Percentiles rank a stretch among this genome's conserved stretches.
Conservation (phyloP, 2,888 invertebrate genomes). For the Microplitis deprimator region DNA sequence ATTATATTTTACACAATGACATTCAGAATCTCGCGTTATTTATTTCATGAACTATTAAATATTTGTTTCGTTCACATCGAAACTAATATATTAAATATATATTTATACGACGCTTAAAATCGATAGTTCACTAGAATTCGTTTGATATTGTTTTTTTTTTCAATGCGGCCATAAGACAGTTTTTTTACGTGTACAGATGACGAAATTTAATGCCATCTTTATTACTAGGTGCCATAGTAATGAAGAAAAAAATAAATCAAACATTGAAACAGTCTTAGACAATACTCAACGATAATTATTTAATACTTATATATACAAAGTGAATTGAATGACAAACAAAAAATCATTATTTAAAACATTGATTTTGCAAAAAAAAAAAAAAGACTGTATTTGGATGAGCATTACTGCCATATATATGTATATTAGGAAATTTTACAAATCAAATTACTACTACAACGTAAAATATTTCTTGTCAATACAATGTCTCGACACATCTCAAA, state of each 20-base stretch:
- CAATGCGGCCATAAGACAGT: constrained; percentile 11
- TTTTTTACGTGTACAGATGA: constrained; percentile 3
- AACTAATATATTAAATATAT: constrained; percentile 16
- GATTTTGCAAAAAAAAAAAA: constrained; percentile 2
- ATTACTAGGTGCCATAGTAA: constrained; percentile 40
- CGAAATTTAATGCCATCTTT: constrained; percentile 16
- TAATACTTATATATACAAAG: not conserved
- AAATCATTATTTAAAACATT: not conserved
- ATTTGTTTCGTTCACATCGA: constrained; percentile 26
- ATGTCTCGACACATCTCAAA: not conserved
- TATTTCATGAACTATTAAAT: constrained; percentile 17
- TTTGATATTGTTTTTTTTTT: constrained; percentile 36
- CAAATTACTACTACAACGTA: not conserved
- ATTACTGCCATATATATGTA: constrained; percentile 55
- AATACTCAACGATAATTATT: constrained; percentile 10
- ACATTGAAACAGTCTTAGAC: constrained; percentile 11
- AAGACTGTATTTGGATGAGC: constrained; percentile 37
- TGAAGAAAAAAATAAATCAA: constrained; percentile 30
- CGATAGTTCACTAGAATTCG: constrained; percentile 23
- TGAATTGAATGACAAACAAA: constrained; percentile 1
- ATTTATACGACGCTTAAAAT: constrained; percentile 21
- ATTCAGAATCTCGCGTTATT: constrained; percentile 14
- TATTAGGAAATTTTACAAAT: constrained; percentile 40
- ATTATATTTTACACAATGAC: constrained; percentile 4
- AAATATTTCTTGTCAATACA: constrained; percentile 13